These are phyloP conservation scores for Melipona quadrifasciata DNA, from an alignment of 1,140 invertebrate genomes.

Conservation along the genomic window DNA sequence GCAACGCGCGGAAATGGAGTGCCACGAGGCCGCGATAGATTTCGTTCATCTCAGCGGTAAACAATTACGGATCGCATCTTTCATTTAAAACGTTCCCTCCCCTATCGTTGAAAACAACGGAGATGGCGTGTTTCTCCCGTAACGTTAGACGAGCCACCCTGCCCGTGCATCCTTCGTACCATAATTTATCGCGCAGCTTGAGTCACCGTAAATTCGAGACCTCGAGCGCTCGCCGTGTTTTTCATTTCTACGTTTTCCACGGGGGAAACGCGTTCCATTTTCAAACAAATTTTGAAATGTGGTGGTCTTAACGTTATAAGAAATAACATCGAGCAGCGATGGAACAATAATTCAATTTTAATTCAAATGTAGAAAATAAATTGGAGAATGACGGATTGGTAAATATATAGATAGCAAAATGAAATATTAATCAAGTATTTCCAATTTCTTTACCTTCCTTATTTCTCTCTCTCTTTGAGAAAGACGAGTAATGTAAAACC, in stretches of 20 bases:
- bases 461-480: too few species aligned
- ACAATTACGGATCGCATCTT: slow-evolving; percentile 11
- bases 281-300: not conserved
- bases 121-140: not conserved
- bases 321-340: not conserved
- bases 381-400: not conserved
- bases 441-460: too few species aligned
- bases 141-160: not conserved
- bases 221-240: too few species aligned
- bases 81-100: not conserved
- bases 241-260: not conserved
- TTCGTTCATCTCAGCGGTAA: not conserved
- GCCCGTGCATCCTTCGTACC: not conserved
- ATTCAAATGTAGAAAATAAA: not conserved
- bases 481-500: not conserved
- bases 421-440: not conserved
- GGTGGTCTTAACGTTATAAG: not conserved
- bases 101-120: not conserved
- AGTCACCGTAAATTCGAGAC: not conserved
- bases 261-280: not conserved
- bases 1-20: not conserved
- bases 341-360: too few species aligned
- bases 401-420: not conserved
- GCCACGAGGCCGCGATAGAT: not conserved
- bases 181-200: slow-evolving; percentile 5